Evolutionary conservation across 1,140 invertebrate genomes (phyloP), one percentile per base, ranked within the genome.

Genomic region (Atopsyche davidsoni): DNA sequence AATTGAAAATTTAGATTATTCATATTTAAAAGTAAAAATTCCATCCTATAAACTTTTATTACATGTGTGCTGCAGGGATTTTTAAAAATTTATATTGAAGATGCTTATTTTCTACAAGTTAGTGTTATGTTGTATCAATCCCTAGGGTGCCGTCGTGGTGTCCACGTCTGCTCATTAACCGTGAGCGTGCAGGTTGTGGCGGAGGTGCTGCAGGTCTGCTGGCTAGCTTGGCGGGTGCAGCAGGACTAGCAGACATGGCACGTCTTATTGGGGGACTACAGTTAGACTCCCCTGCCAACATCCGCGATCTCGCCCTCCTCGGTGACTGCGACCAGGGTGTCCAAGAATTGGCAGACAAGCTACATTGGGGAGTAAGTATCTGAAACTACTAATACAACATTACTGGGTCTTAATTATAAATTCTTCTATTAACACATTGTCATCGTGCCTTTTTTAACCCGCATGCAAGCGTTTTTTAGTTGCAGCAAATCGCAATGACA

Each of bases 271-370:
- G 69, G 2, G 82, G 83, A 0, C 70, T 92, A 28, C 75, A 81
- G 41, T 82, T 89, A 63, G 82, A 88, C 59, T 61, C 65, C 2
- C 74, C 78, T 39, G 72, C 76, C 39, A 77, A 83, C 40, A 73
- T 78, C 2, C 67, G 92, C 14, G 93, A 97, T 73, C 85, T 96
- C n/a, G 86, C 87, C 22, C 83, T 80, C 68, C 68, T 92, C 25
- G 90, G 91, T 1, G 83, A 90, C 58, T 95, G 92, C 67, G 92
- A 98, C 72, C 82, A 86, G 43, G 91, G 89, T 2, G 89, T 88
- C 64, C 64, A 75, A 55, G 68, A 80, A 10, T 65, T 97, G 19
- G 90, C 87, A 17, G 82, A 90, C 28, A 80, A 81, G 62, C 72
- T 97, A 2, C 92, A 89, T 14, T 96, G 91, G 90, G 77, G 75